These are phyloP conservation scores for Dendrolimus pini DNA, from an alignment of 2,888 invertebrate genomes.

Conservation along the genomic window DNA sequence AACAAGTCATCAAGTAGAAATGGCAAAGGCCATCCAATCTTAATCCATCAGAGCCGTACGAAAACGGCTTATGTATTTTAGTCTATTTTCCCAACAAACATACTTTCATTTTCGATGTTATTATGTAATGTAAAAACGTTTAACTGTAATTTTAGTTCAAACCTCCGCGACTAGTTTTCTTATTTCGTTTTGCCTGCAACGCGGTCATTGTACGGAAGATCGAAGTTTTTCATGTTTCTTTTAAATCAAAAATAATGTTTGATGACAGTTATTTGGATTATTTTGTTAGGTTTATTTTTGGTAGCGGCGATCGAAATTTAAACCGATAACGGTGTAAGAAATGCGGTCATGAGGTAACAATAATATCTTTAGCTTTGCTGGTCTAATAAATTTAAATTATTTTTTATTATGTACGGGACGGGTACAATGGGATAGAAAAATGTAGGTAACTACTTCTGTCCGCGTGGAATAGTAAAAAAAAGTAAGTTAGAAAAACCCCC, in stretches of 20 bases:
- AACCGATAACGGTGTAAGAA: too few species aligned
- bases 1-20: not conserved
- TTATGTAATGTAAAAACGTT: conserved; percentile 37
- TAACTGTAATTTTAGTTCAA: conserved; percentile 21
- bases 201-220: conserved; percentile 18
- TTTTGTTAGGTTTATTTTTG: too few species aligned
- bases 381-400: too few species aligned
- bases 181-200: conserved; percentile 17
- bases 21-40: conserved; percentile 17
- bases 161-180: conserved; percentile 18
- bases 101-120: conserved; percentile 37
- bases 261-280: not conserved
- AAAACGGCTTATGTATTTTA: not conserved
- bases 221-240: not conserved
- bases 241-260: not conserved
- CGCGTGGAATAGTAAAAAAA: too few species aligned
- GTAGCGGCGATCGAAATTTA: too few species aligned
- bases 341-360: too few species aligned
- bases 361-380: too few species aligned
- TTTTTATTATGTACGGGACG: too few species aligned
- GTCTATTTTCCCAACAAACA: conserved; percentile 15
- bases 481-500: too few species aligned
- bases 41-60: conserved; percentile 5
- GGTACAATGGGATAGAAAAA: too few species aligned
- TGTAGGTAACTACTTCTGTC: too few species aligned